Conservation (phyloP, 1,140 invertebrate genomes). For the Geopemphigus sp. region DNA sequence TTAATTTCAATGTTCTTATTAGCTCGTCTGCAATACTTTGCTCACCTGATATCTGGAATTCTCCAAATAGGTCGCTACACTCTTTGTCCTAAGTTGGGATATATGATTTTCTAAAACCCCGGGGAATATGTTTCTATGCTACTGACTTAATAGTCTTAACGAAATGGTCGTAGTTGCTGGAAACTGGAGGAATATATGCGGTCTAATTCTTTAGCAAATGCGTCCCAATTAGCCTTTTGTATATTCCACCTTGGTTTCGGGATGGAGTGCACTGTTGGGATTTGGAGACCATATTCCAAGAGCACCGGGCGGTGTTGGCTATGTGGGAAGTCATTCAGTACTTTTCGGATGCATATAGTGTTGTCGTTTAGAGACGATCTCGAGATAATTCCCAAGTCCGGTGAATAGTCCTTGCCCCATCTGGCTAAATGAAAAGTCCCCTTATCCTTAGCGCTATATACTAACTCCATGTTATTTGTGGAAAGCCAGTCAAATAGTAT, state of each 20-base stretch:
- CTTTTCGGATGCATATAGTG: background rate
- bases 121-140: background rate
- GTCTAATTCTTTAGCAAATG: background rate
- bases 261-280: conserved; percentile 28
- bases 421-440: background rate
- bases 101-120: background rate
- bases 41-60: background rate
- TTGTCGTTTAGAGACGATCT: background rate
- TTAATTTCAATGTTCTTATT: background rate
- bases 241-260: background rate
- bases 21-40: background rate
- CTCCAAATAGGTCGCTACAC: background rate
- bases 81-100: background rate
- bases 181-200: background rate
- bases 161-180: background rate
- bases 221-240: background rate
- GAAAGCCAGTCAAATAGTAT: background rate
- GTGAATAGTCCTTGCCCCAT: background rate
- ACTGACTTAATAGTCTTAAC: background rate
- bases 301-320: conserved; percentile 62
- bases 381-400: background rate
- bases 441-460: background rate
- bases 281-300: conserved; percentile 57
- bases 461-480: conserved; percentile 12
- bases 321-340: background rate